Conservation (phyloP, 2,113 vertebrate species). For the Percina caprodes region DNA sequence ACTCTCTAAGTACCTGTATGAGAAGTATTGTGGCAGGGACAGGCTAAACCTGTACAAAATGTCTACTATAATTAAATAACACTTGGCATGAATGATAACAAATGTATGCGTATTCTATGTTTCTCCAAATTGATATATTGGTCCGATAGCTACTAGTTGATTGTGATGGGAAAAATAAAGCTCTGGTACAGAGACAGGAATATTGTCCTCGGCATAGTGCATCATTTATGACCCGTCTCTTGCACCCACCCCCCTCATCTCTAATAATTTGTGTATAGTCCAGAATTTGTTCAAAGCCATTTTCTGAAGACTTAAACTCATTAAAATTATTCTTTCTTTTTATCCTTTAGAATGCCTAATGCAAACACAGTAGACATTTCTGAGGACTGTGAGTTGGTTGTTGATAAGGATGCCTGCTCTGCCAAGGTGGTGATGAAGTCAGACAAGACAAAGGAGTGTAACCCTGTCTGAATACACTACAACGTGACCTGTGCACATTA, state of each 20-base stretch:
- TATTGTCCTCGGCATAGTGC: neutral
- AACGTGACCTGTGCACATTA: neutral
- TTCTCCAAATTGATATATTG: neutral
- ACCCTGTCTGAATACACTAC: neutral
- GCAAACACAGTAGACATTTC: neutral
- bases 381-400: slow-evolving; percentile 54
- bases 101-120: neutral
- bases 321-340: neutral
- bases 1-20: neutral
- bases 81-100: neutral
- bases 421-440: slow-evolving; percentile 50
- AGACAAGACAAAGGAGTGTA: slow-evolving; percentile 57
- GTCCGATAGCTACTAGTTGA: neutral
- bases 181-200: neutral
- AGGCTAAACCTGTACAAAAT: neutral
- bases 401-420: slow-evolving; percentile 42
- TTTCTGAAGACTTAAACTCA: neutral
- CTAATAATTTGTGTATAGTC: neutral
- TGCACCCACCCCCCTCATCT: neutral
- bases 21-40: neutral
- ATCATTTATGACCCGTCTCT: neutral
- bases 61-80: neutral
- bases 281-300: neutral
- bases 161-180: neutral
- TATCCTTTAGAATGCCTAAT: slow-evolving; percentile 32